Evolutionary conservation across 2,113 vertebrate species (phyloP).

Genomic region (Microcebus lehilahytsara): DNA sequence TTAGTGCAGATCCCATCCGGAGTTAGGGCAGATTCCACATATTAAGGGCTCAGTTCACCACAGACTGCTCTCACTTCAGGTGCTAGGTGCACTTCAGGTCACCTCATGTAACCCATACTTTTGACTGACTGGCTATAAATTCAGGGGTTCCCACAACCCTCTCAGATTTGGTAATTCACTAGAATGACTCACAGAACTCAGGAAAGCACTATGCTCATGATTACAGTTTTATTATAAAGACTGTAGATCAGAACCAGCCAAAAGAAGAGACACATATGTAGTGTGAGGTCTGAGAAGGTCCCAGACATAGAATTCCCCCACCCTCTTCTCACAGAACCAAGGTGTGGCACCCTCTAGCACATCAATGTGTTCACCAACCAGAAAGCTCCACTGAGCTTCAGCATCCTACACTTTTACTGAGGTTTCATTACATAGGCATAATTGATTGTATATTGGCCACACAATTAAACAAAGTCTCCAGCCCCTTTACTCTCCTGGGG

Average conservation of each 20-base stretch:
- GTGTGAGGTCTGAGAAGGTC: background rate
- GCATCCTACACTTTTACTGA: background rate
- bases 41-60: background rate
- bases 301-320: background rate
- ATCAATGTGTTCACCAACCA: background rate
- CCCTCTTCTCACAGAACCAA: background rate
- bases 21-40: background rate
- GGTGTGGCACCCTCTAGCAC: background rate
- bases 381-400: background rate
- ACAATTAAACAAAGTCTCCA: background rate
- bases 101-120: background rate
- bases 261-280: background rate
- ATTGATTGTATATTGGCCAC: background rate
- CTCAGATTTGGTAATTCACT: background rate
- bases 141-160: background rate
- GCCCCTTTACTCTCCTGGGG: background rate
- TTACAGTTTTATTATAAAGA: background rate
- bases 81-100: background rate
- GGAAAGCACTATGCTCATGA: background rate
- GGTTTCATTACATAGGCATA: background rate
- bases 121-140: background rate
- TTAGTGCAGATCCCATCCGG: background rate
- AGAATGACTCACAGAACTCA: background rate
- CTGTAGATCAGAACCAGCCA: background rate
- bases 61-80: background rate